Evolutionary conservation across 2,888 invertebrate genomes (phyloP), one percentile per base, ranked within the genome.

Genomic region (Spilarctia lutea): DNA sequence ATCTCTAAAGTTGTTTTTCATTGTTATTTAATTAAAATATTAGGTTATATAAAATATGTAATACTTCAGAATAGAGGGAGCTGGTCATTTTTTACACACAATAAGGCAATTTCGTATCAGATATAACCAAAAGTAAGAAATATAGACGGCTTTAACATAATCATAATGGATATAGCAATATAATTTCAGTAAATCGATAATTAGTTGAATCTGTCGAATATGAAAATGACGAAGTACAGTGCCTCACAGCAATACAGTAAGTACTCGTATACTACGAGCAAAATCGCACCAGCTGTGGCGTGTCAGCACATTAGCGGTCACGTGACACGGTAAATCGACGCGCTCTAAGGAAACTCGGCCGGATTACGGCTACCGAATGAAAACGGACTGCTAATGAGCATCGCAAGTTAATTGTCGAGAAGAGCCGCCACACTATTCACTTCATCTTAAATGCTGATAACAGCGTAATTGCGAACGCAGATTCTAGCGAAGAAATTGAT

Each of bases 341-440:
- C 88, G 86, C 88, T 89, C 86, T 86, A 90, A 92, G 91, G 91
- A 93, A 91, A 90, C 88, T 92, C 91, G 83, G 84, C 83, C 86
- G 90, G 93, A 91, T 93, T 92, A 92, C 93, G 92, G 87, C 83
- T 87, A 78, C 87, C 89, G 94, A 93, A 94, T 94, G 93, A 91
- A 90, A 94, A 94, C 92, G 91, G 90, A 86, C 91, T 92, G 92
- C 91, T 94, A 94, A 94, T 94, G 94, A 94, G 93, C 91, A 90
- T 89, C 89, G 91, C 91, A 80, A 92, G 91, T 93, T 94, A 94
- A 94, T 94, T 93, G 92, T 91, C 84, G 87, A 83, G 83, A 84
- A 87, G 87, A 87, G 81, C 65, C 84, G 73, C 85, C 85, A 81
- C 85, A 76, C 86, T 87, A 89, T 76, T 73, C 71, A 71, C 71